Conservation (phyloP, 2,113 vertebrate species). For the Pterophyllum scalare region DNA sequence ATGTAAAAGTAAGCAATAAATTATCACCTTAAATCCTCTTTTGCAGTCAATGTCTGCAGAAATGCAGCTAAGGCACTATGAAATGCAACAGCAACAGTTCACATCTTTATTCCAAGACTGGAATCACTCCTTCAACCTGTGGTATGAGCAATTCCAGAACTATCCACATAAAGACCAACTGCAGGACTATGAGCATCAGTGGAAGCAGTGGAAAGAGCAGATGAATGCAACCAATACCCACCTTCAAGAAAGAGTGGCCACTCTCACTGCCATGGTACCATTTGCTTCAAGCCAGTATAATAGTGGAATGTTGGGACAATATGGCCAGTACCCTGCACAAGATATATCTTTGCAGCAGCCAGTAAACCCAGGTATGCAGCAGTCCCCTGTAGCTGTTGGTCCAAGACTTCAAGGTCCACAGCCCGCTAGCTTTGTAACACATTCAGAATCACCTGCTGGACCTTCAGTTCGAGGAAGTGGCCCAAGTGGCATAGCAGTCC, state of each 20-base stretch:
- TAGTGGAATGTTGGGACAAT: constrained; percentile 84
- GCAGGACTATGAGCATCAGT: constrained; percentile 94
- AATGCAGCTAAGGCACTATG: constrained; percentile 91
- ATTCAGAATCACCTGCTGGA: constrained; percentile 49
- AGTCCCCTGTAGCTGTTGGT: constrained; percentile 34
- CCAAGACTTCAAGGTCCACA: constrained; percentile 51
- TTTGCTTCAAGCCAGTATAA: constrained; percentile 80
- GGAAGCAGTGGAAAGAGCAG: constrained; percentile 98
- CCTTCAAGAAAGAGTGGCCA: constrained; percentile 89
- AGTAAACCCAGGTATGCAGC: constrained; percentile 73
- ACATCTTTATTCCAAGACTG: constrained; percentile 91
- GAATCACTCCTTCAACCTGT: constrained; percentile 90
- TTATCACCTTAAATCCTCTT: background rate
- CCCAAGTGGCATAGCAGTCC: constrained; percentile 67
- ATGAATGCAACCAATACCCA: constrained; percentile 93
- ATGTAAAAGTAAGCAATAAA: background rate
- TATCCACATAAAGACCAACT: constrained; percentile 98
- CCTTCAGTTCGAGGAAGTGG: constrained; percentile 66
- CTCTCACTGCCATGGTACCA: constrained; percentile 89
- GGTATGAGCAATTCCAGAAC: constrained; percentile 93
- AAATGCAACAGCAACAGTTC: constrained; percentile 93
- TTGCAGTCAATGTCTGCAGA: constrained; percentile 91
- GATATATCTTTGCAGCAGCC: constrained; percentile 59
- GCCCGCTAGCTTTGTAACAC: constrained; percentile 45
- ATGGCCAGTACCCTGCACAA: constrained; percentile 80